phyloP scores from a whole-genome alignment of 2,888 invertebrate genomes.

The Carabus problematicus region DNA sequence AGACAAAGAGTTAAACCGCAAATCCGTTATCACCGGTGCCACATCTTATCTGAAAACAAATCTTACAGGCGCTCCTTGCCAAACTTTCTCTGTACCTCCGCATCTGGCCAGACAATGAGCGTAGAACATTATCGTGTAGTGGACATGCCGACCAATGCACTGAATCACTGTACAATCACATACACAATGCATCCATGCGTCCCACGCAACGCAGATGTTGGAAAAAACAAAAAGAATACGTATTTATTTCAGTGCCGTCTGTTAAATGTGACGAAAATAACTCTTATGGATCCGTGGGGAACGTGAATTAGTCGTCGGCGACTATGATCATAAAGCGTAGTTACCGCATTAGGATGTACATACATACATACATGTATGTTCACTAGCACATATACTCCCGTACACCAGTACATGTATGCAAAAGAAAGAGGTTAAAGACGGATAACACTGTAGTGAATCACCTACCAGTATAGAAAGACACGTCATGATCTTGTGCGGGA shows the following conservation, averaged over 20 bases:
- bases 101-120: conserved; percentile 34
- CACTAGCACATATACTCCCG: background rate
- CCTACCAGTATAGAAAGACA: conserved; percentile 82
- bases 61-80: conserved; percentile 54
- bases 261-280: conserved; percentile 38
- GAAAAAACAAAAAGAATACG: conserved; percentile 52
- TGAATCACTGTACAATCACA: conserved; percentile 54
- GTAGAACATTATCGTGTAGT: conserved; percentile 11
- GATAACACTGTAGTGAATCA: conserved; percentile 53
- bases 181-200: conserved; percentile 50
- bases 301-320: conserved; percentile 17
- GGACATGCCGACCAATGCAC: conserved; percentile 27
- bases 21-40: conserved; percentile 53
- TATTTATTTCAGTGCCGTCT: conserved; percentile 54
- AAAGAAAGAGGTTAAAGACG: conserved; percentile 42
- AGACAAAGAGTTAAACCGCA: background rate
- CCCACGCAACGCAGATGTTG: conserved; percentile 55
- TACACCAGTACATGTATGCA: background rate
- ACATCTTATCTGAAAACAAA: conserved; percentile 53
- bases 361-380: background rate
- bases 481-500: conserved; percentile 72
- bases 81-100: conserved; percentile 56
- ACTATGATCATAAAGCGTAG: conserved; percentile 34
- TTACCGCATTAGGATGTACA: conserved; percentile 29
- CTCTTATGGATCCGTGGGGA: conserved; percentile 24